Evolutionary conservation across 2,888 invertebrate species (phyloP).

Genomic region (Euphydryas editha): DNA sequence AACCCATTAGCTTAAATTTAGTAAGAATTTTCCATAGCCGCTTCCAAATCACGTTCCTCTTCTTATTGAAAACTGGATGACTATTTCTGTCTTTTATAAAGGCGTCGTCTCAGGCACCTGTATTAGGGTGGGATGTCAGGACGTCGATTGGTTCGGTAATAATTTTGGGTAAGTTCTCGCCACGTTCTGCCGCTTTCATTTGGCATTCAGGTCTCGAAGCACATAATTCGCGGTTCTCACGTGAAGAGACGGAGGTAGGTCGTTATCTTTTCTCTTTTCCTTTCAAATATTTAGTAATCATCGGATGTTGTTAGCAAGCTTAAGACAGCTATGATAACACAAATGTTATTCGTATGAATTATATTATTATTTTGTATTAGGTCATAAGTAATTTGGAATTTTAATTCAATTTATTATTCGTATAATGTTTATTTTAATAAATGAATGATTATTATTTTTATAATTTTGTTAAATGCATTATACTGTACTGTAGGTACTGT

Average conservation of each 20-base stretch:
- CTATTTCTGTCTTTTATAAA: conserved; percentile 24
- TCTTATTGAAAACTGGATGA: conserved; percentile 30
- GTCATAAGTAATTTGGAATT: too few relatives aligned
- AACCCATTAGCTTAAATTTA: conserved; percentile 25
- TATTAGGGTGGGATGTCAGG: conserved; percentile 42
- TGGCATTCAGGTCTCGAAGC: conserved; percentile 70
- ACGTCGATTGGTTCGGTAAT: conserved; percentile 67
- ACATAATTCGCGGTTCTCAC: conserved; percentile 75
- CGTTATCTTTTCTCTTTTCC: conserved; percentile 66
- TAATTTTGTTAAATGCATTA: too few relatives aligned
- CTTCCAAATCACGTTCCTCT: conserved; percentile 26
- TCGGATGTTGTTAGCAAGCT: neutral
- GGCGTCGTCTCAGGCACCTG: conserved; percentile 27
- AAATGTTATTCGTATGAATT: neutral
- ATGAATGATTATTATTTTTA: too few relatives aligned
- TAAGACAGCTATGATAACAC: neutral
- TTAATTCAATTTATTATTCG: too few relatives aligned
- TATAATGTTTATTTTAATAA: too few relatives aligned
- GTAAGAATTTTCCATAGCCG: conserved; percentile 17
- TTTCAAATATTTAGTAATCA: conserved; percentile 20
- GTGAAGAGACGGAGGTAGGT: conserved; percentile 57
- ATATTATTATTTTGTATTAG: neutral
- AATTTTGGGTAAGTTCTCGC: conserved; percentile 67
- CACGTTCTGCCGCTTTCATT: conserved; percentile 50
- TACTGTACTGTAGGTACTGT: too few relatives aligned